A percentile compares a stretch with the other conserved stretches of the same genome.
phyloP scores from a whole-genome alignment of 2,888 invertebrate species.

The Tetragonula carbonaria region DNA sequence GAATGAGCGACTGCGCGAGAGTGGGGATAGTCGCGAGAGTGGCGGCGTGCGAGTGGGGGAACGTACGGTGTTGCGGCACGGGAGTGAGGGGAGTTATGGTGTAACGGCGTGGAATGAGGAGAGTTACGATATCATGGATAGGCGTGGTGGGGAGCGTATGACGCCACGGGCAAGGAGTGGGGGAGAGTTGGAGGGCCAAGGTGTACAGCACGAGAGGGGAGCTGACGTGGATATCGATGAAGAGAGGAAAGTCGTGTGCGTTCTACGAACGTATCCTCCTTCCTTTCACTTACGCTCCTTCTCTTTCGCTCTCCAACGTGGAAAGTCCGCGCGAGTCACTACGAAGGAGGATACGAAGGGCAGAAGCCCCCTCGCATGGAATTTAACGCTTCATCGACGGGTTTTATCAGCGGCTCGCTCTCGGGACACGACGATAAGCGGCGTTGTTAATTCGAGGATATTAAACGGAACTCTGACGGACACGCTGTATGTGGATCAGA shows the following conservation, averaged over 20 bases:
- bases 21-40: not conserved
- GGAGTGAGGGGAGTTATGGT: not conserved
- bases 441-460: slow-evolving; percentile 49
- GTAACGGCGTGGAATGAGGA: not conserved
- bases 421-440: slow-evolving; percentile 39
- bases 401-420: slow-evolving; percentile 46
- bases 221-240: slow-evolving; percentile 55
- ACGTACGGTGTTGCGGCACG: not conserved
- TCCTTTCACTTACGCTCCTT: slow-evolving; percentile 32
- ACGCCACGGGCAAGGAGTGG: not conserved
- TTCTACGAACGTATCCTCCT: slow-evolving; percentile 31
- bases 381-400: slow-evolving; percentile 58
- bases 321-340: slow-evolving; percentile 39
- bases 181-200: slow-evolving; percentile 21
- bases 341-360: slow-evolving; percentile 47
- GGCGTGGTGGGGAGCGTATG: slow-evolving; percentile 3
- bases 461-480: slow-evolving; percentile 24
- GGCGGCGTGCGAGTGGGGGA: not conserved
- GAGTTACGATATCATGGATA: not conserved
- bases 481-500: not conserved
- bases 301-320: slow-evolving; percentile 20
- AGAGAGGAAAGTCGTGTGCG: slow-evolving; percentile 51
- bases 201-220: slow-evolving; percentile 3
- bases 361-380: slow-evolving; percentile 40
- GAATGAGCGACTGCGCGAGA: not conserved